Evolutionary conservation across 1,140 invertebrate genomes (phyloP).

Genomic region (Druon quercuslanigerum): DNA sequence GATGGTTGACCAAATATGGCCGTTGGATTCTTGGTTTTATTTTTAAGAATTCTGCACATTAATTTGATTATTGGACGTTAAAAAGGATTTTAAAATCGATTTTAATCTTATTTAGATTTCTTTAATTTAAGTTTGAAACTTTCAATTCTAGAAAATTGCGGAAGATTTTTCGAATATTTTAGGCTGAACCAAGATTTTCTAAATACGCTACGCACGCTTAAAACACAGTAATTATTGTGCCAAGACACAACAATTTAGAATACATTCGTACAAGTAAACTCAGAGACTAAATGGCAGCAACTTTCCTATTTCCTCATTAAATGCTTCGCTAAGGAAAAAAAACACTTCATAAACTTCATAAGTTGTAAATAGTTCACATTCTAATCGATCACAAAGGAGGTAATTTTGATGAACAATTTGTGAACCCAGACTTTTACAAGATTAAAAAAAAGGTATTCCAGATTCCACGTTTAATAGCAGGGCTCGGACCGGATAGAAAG

Average conservation of each 20-base stretch:
- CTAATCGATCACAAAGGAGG: neutral
- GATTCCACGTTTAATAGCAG: too few species aligned
- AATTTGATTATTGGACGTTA: too few species aligned
- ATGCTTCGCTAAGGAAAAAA: slow-evolving; percentile 2
- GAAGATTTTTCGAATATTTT: neutral
- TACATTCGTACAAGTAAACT: slow-evolving; percentile 19
- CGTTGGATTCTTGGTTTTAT: too few species aligned
- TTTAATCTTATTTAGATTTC: too few species aligned
- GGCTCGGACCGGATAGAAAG: too few species aligned
- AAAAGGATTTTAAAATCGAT: too few species aligned
- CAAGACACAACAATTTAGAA: slow-evolving; percentile 9
- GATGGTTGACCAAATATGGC: too few species aligned
- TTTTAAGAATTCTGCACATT: too few species aligned
- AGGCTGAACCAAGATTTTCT: neutral
- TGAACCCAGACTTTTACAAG: slow-evolving; percentile 6
- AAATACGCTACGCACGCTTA: slow-evolving; percentile 6
- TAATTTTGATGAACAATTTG: neutral
- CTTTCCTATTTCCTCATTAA: slow-evolving; percentile 10
- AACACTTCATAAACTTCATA: neutral
- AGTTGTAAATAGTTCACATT: slow-evolving; percentile 10
- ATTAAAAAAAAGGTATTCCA: neutral
- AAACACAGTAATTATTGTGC: neutral
- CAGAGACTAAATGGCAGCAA: slow-evolving; percentile 7
- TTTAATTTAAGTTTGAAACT: too few species aligned
- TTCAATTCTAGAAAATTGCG: neutral